Conservation (phyloP, 2,113 vertebrate genomes). For the Megaceryle torquata region DNA sequence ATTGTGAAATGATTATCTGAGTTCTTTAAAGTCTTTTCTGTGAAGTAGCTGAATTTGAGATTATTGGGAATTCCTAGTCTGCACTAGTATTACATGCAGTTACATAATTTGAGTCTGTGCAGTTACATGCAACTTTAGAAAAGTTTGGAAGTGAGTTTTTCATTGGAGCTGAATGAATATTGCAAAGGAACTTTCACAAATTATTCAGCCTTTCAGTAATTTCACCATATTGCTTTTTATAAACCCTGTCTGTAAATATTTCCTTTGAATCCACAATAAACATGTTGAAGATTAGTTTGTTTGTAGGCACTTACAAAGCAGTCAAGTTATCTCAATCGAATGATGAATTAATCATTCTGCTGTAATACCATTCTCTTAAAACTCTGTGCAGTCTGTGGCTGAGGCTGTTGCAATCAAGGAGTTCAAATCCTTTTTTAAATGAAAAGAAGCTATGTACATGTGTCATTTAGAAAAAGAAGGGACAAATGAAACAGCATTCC, state of each 20-base stretch:
- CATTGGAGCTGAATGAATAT: neutral
- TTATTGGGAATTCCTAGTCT: neutral
- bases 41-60: neutral
- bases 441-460: neutral
- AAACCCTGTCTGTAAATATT: neutral
- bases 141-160: neutral
- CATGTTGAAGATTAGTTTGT: neutral
- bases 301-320: neutral
- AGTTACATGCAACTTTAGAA: neutral
- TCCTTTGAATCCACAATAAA: neutral
- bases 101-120: neutral
- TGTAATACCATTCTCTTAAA: neutral
- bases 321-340: neutral
- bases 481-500: neutral
- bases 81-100: neutral
- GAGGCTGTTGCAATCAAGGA: neutral
- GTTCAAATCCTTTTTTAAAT: neutral
- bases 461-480: neutral
- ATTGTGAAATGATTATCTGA: neutral
- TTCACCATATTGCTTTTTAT: neutral
- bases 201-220: neutral
- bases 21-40: neutral
- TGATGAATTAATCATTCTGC: neutral
- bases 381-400: neutral
- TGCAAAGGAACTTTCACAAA: neutral